Base-by-base conservation (phyloP, 1,140 invertebrate genomes). In the silkworm (Bombyx mori) region DNA sequence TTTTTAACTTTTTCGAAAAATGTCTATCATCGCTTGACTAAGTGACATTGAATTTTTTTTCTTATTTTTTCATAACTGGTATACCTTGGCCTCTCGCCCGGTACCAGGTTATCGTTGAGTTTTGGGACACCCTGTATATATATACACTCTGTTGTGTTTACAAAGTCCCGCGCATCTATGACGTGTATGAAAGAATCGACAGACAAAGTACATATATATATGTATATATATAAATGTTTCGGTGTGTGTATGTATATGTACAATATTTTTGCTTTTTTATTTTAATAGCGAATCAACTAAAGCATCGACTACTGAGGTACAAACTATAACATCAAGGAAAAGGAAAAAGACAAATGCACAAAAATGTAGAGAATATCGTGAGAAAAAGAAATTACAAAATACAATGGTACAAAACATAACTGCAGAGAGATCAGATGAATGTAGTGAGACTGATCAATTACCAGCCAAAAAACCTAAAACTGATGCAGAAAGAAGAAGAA, bases 351-450 rank as follows among this genome's bases (percentile, higher is more conserved):
- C 57, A 52, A 58, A 58, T 52, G 57, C 57, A 52, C 57, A 58
- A 58, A 58, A 8, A 58, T 58, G 57, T 58, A 58, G 50, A 58
- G 57, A 58, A 58, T 58, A 58, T 58, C 57, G 57, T 58, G 57
- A 52, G 57, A 58, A 43, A 52, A 52, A 52, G 57, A 58, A 58
- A 58, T 58, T 58, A 58, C 44, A 44, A 52, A 58, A 58, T 52
- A 52, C 50, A 58, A 52, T 56, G 54, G 54, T 56, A 56, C 54
- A 56, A 56, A 44, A 56, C 46, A 49, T 56, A 56, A 49, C 54
- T 56, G 44, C 54, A 56, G 44, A 58, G 49, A 58, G 57, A 58
- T 52, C 57, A 52, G 50, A 58, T 52, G 57, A 58, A 58, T 58
- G 57, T 58, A 52, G 50, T 52, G 57, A 52, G 57, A 44, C 43